Base-by-base conservation (phyloP, 2,888 invertebrate species). In the Stegana nigrithorax region DNA sequence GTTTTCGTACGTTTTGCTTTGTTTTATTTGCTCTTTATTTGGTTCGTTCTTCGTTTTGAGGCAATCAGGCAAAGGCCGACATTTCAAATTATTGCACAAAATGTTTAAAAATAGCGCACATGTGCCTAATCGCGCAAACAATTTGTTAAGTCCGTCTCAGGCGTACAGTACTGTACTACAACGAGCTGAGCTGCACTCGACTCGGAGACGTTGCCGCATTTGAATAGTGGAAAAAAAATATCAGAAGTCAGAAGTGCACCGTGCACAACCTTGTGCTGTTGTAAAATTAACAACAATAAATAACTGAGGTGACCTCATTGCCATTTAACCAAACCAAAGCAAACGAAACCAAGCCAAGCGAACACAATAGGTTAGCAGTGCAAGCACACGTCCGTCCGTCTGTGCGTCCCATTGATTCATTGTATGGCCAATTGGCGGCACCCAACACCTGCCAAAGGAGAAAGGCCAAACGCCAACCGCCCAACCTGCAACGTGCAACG, bases 201-300 rank as follows among this genome's bases (percentile, higher is more conserved):
- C 10, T 39, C 14, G 6, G 10, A 6, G 6, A 29, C 62, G 55
- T 55, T 21, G 36, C 29, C 23, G 60, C 64, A 65, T 69, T 67
- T 58, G 64, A 72, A 71, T 67, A 29, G 29, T 29, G 65, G 60
- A 59, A 56, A 67, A 66, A 14, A 51, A 39, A 8, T 36, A 36
- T 36, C 5, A 6, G 10, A 10, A 39, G 14, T n/a, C n/a, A n/a
- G n/a, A n/a, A n/a, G n/a, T n/a, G n/a, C n/a, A n/a, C n/a, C n/a
- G n/a, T n/a, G n/a, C n/a, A 26, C 59, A 69, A 67, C 75, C 77
- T 78, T 80, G 69, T 67, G 67, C 61, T 64, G 62, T 72, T 78
- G 74, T 71, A 77, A 77, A n/a, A 75, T 80, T 75, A 74, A 72
- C 67, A 67, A 61, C 63, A 70, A 72, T 70, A 76, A 73, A 78